phyloP scores from a whole-genome alignment of 2,888 invertebrate species.

The Heteropelma amictum region DNA sequence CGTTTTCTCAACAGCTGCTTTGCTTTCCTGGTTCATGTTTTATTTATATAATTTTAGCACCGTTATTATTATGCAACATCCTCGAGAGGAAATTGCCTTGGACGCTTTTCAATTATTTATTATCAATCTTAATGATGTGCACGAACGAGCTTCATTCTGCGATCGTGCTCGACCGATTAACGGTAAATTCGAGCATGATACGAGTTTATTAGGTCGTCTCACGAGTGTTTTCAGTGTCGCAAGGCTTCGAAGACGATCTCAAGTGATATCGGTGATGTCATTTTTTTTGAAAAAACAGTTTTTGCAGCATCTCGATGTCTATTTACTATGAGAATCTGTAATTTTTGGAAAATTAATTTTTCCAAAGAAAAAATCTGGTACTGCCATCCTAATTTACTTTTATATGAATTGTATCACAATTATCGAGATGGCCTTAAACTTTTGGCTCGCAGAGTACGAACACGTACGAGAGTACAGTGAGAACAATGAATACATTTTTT shows the following conservation, averaged over 20 bases:
- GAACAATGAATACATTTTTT: slow-evolving; percentile 47
- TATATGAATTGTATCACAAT: neutral
- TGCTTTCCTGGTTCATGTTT: neutral
- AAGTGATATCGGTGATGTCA: slow-evolving; percentile 30
- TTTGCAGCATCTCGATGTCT: no score
- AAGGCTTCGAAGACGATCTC: slow-evolving; percentile 30
- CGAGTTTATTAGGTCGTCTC: slow-evolving; percentile 23
- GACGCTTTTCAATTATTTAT: neutral
- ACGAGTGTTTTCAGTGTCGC: slow-evolving; percentile 34
- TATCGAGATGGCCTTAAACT: neutral
- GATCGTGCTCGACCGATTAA: slow-evolving; percentile 44
- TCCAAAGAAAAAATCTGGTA: no score
- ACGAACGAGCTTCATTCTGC: slow-evolving; percentile 19
- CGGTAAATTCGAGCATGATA: slow-evolving; percentile 45
- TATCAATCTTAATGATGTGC: slow-evolving; percentile 35
- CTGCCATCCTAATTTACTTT: no score
- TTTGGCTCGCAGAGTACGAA: slow-evolving; percentile 16
- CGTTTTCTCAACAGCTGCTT: neutral
- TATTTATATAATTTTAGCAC: neutral
- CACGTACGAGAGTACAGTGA: slow-evolving; percentile 7
- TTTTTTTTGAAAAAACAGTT: no score
- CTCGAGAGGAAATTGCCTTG: neutral
- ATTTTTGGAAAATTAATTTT: no score
- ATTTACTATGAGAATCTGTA: no score
- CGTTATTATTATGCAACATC: no score